These are phyloP conservation scores for Corythornis leucogaster DNA, from an alignment of 2,797 vertebrate genomes.

Conservation along the genomic window DNA sequence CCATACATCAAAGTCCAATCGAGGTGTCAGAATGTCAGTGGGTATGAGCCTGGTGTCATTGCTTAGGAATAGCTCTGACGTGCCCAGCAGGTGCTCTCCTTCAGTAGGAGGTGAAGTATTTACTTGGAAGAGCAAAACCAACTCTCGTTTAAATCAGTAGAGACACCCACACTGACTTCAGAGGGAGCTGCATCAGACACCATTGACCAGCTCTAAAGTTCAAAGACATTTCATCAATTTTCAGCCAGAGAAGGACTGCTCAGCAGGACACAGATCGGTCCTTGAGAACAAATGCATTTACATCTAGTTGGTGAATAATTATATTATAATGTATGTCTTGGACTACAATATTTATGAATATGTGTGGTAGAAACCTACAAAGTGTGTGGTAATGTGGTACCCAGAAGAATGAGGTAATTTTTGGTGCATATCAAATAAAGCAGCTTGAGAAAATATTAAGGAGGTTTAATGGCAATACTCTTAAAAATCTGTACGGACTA, in stretches of 20 bases:
- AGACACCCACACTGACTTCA: background rate
- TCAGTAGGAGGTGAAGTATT: background rate
- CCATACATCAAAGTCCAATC: background rate
- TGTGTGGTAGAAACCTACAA: background rate
- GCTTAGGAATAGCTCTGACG: background rate
- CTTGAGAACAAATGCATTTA: background rate
- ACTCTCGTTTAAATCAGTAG: background rate
- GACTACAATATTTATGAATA: background rate
- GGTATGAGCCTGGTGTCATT: fast-evolving
- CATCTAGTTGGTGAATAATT: background rate
- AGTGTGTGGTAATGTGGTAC: background rate
- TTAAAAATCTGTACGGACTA: background rate
- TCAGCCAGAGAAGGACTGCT: background rate
- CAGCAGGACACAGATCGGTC: background rate
- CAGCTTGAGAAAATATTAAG: background rate
- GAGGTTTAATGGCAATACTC: background rate
- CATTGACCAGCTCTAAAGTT: background rate
- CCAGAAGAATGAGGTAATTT: background rate
- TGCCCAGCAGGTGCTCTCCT: background rate
- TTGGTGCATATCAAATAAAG: background rate
- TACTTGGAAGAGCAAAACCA: background rate
- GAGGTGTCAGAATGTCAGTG: background rate
- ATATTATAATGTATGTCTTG: background rate
- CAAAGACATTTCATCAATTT: background rate
- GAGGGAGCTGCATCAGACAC: background rate